Percentiles rank a stretch among this genome's conserved stretches.
These are phyloP conservation scores for Panopea generosa DNA, from an alignment of 2,888 invertebrate genomes.

Conservation along the genomic window DNA sequence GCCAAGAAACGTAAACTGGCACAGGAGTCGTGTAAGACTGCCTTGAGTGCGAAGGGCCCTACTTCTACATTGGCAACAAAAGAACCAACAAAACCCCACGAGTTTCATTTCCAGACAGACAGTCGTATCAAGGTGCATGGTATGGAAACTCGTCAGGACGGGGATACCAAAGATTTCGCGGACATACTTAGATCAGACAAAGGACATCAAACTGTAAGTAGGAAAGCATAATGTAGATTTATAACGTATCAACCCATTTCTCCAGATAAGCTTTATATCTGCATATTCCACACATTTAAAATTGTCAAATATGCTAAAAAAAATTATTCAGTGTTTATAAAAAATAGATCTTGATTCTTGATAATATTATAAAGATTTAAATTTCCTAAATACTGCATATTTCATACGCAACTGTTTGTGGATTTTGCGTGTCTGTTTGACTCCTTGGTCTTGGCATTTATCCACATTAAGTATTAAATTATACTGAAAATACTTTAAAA, in stretches of 20 bases:
- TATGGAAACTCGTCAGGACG: constrained; percentile 50
- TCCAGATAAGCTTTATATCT: too few species aligned
- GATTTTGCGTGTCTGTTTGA: too few species aligned
- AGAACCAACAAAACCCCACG: constrained; percentile 73
- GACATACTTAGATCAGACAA: constrained; percentile 65
- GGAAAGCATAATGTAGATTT: background rate
- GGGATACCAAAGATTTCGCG: constrained; percentile 70
- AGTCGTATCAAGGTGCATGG: constrained; percentile 72
- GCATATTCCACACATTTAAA: too few species aligned
- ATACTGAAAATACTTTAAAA: too few species aligned
- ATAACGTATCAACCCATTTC: background rate
- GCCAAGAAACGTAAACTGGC: constrained; percentile 73
- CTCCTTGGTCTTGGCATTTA: too few species aligned
- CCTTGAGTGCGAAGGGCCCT: constrained; percentile 58
- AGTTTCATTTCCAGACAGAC: constrained; percentile 81
- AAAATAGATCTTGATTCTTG: too few species aligned
- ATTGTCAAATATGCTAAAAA: too few species aligned
- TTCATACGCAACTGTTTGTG: too few species aligned
- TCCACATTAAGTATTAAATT: too few species aligned
- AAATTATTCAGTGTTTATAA: too few species aligned
- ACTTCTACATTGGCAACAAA: constrained; percentile 50
- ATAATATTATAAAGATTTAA: too few species aligned
- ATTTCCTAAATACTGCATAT: too few species aligned
- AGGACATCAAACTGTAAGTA: constrained; percentile 50
- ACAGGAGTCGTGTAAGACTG: constrained; percentile 73